Evolutionary conservation across 1,140 invertebrate species (phyloP).

Genomic region (Oedothorax gibbosus): DNA sequence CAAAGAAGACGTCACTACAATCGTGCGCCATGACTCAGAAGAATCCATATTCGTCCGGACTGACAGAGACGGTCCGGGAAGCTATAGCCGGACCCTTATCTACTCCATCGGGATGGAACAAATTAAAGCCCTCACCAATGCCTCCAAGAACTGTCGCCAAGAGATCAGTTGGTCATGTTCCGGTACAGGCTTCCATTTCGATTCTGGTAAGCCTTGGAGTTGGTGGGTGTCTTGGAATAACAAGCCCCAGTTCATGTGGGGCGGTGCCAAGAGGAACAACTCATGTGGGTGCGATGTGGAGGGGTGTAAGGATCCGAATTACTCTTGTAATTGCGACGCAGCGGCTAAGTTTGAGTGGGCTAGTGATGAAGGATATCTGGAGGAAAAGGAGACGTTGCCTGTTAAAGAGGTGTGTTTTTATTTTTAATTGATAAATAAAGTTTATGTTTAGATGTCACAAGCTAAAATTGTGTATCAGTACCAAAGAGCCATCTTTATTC

Average conservation of each 20-base stretch:
- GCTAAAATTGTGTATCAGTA: too few species aligned
- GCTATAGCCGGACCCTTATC: conserved; percentile 59
- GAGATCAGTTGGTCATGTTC: conserved; percentile 62
- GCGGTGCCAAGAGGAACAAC: conserved; percentile 33
- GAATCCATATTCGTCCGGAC: conserved; percentile 61
- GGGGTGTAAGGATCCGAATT: conserved; percentile 20
- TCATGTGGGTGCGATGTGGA: conserved; percentile 60
- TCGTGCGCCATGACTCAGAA: conserved; percentile 65
- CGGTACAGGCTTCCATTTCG: conserved; percentile 63
- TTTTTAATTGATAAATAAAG: background rate
- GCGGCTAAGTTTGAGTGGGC: conserved; percentile 51
- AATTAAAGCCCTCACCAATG: conserved; percentile 60
- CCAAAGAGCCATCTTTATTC: too few species aligned
- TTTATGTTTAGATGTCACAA: too few species aligned
- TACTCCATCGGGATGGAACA: conserved; percentile 61
- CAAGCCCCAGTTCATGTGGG: conserved; percentile 61
- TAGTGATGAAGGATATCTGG: conserved; percentile 62
- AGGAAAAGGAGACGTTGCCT: conserved; percentile 54
- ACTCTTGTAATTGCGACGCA: conserved; percentile 63
- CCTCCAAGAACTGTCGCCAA: conserved; percentile 62
- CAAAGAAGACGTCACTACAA: conserved; percentile 51
- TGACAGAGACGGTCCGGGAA: conserved; percentile 54
- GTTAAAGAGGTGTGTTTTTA: conserved; percentile 52
- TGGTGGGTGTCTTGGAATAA: conserved; percentile 62
- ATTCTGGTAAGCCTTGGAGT: conserved; percentile 54